Conservation (phyloP, 1,140 invertebrate species). For the Brachionus rotundiformis region DNA sequence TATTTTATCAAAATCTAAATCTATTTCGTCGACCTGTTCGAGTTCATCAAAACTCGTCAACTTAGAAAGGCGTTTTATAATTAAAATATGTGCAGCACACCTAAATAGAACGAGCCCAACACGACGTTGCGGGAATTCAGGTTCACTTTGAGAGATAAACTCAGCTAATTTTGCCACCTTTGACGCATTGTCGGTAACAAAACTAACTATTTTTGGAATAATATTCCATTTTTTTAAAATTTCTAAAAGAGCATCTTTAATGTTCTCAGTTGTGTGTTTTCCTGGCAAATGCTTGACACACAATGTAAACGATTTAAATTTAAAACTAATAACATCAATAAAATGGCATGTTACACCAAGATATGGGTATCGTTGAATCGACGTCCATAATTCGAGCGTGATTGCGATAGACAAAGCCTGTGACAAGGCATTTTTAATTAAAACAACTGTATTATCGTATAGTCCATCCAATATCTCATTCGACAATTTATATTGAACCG, state of each 20-base stretch:
- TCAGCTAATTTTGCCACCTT: too few species aligned
- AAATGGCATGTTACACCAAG: constrained; percentile 2
- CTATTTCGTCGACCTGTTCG: too few species aligned
- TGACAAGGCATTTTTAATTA: neutral
- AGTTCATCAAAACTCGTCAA: too few species aligned
- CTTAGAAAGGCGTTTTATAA: too few species aligned
- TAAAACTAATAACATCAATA: neutral
- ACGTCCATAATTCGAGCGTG: too few species aligned
- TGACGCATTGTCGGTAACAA: neutral
- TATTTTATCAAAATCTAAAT: too few species aligned
- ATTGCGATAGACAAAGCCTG: neutral
- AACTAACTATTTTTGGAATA: neutral
- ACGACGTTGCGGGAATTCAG: neutral
- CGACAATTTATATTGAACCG: neutral
- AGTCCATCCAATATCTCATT: neutral
- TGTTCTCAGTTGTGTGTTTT: too few species aligned
- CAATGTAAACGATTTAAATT: too few species aligned
- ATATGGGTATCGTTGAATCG: too few species aligned
- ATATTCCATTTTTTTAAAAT: neutral
- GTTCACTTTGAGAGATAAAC: neutral
- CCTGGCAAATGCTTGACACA: neutral
- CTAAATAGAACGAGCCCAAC: neutral
- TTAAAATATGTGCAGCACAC: neutral
- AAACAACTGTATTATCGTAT: neutral
- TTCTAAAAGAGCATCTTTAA: neutral